Evolutionary conservation across 1,140 invertebrate genomes (phyloP).

Genomic region (Caligus rogercresseyi): DNA sequence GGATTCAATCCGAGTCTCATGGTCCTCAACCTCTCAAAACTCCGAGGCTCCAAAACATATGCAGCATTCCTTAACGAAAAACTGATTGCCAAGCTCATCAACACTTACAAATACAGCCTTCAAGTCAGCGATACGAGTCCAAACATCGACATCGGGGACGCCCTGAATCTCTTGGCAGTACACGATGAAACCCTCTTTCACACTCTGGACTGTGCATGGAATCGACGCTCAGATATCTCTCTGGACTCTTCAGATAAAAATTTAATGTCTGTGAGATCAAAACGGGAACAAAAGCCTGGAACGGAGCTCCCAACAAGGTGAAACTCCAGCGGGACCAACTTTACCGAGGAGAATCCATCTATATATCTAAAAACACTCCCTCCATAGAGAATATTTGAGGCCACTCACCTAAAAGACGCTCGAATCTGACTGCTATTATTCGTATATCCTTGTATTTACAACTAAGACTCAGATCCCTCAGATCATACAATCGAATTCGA

Average conservation of each 20-base stretch:
- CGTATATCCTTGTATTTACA: slow-evolving; percentile 90
- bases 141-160: slow-evolving; percentile 21
- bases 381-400: neutral
- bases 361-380: too few species aligned
- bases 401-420: slow-evolving; percentile 53
- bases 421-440: slow-evolving; percentile 95
- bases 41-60: slow-evolving; percentile 18
- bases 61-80: slow-evolving; percentile 21
- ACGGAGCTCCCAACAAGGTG: neutral
- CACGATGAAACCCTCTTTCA: slow-evolving; percentile 22
- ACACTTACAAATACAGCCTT: slow-evolving; percentile 22
- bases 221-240: slow-evolving; percentile 17
- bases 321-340: neutral
- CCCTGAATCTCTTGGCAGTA: slow-evolving; percentile 21
- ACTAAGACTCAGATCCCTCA: slow-evolving; percentile 81
- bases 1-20: slow-evolving; percentile 22
- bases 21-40: slow-evolving; percentile 22
- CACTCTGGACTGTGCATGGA: slow-evolving; percentile 23
- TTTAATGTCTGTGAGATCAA: slow-evolving; percentile 6
- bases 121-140: neutral
- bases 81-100: slow-evolving; percentile 18
- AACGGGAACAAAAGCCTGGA: neutral
- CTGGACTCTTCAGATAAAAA: slow-evolving; percentile 9
- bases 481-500: slow-evolving; percentile 82
- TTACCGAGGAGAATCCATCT: too few species aligned